Evolutionary conservation across 2,888 invertebrate species (phyloP), one percentile per base, ranked within the genome.

Genomic region (Resseliella maxima): DNA sequence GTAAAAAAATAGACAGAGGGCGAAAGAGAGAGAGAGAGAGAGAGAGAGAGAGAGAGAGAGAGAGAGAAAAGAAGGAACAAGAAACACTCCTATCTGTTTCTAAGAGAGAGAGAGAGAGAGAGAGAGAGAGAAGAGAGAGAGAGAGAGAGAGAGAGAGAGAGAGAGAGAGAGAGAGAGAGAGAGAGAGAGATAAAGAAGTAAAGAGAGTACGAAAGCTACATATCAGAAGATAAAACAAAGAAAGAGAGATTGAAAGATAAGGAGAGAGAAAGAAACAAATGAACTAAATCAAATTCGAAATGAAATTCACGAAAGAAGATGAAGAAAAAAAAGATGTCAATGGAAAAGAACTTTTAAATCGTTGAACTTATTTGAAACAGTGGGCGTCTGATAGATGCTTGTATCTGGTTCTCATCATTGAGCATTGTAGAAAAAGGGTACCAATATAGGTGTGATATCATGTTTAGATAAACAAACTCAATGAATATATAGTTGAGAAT

Each of bases 311-410:
- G 72, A 72, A 31, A 31, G n/a, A n/a, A n/a, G n/a, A n/a, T n/a
- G n/a, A n/a, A n/a, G 2, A 59, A 24, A n/a, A 59, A 59, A 24
- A 72, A 27, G 18, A 59, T 59, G 59, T 72, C 31, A 72, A 72
- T 72, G 72, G 72, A 72, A 72, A 72, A 72, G 72, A 72, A 72
- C 72, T 31, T 10, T 72, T 72, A 15, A 72, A 72, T 72, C 72
- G 35, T 72, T 72, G 72, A 72, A 72, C 72, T 72, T 72, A 72
- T 72, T 31, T 31, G 31, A 35, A 72, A 72, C 72, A 72, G 72
- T 72, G 72, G 72, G 72, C 72, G 72, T 72, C 72, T 10, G n/a
- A 31, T 27, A n/a, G 31, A 72, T 72, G 18, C 31, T n/a, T 31
- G 3, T 12, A 72, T 72, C 72, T 31, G 31, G 27, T 59, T 59